Evolutionary conservation across 2,888 invertebrate genomes (phyloP).

Genomic region (Acanthacorydalis orientalis): DNA sequence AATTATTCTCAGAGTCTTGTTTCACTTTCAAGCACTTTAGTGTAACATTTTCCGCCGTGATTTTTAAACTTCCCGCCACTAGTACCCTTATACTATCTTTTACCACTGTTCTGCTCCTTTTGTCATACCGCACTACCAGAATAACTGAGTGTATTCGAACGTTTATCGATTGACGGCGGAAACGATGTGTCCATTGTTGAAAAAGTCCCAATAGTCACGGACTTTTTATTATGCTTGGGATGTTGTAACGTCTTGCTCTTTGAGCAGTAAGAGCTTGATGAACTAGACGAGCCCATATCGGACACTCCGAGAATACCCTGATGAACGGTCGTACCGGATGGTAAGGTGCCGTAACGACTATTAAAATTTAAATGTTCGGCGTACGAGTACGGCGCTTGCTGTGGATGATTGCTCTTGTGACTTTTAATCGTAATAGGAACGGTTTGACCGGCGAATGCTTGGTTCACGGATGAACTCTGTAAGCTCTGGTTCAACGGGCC

Average conservation of each 20-base stretch:
- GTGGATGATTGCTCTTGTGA: background rate
- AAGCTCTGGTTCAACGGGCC: background rate
- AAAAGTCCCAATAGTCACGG: slow-evolving; percentile 26
- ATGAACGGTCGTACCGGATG: slow-evolving; percentile 20
- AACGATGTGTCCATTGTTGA: slow-evolving; percentile 21
- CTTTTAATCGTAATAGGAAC: slow-evolving; percentile 27
- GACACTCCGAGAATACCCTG: slow-evolving; percentile 26
- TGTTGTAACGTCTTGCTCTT: slow-evolving; percentile 26
- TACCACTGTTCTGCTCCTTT: slow-evolving; percentile 5
- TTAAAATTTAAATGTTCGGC: slow-evolving; percentile 10
- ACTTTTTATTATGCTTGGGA: slow-evolving; percentile 21
- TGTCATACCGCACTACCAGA: slow-evolving; percentile 26
- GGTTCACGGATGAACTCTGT: slow-evolving; percentile 3
- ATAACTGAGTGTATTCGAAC: slow-evolving; percentile 20
- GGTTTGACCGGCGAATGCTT: slow-evolving; percentile 25
- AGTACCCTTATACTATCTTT: slow-evolving; percentile 4
- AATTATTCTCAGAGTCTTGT: slow-evolving; percentile 5
- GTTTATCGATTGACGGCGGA: slow-evolving; percentile 16
- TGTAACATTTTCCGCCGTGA: slow-evolving; percentile 5
- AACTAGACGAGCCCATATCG: slow-evolving; percentile 24
- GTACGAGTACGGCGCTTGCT: slow-evolving; percentile 11
- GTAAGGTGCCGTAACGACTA: slow-evolving; percentile 24
- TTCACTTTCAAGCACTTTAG: slow-evolving; percentile 5
- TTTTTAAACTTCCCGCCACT: slow-evolving; percentile 4
- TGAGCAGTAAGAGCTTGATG: slow-evolving; percentile 20